Percentiles rank a stretch among this genome's conserved stretches.
These are phyloP conservation scores for Andricus curvator DNA, from an alignment of 2,888 invertebrate genomes.

Conservation along the genomic window DNA sequence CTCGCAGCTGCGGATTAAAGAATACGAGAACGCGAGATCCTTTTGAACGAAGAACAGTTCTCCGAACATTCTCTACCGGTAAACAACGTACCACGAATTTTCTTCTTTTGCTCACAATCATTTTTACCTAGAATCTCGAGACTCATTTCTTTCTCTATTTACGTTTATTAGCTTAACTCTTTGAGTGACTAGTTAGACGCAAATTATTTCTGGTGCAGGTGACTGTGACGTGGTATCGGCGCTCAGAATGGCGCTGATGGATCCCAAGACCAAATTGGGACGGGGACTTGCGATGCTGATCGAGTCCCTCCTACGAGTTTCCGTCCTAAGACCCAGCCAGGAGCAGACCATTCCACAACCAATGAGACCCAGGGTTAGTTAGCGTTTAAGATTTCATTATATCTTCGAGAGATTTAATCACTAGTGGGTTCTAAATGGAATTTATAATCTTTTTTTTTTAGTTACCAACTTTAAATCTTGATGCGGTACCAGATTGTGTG, in stretches of 20 bases:
- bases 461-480: slow-evolving; percentile 73
- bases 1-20: slow-evolving; percentile 29
- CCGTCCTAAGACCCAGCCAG: slow-evolving; percentile 79
- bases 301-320: slow-evolving; percentile 81
- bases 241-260: slow-evolving; percentile 67
- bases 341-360: slow-evolving; percentile 80
- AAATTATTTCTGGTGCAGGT: slow-evolving; percentile 57
- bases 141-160: background rate
- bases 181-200: background rate
- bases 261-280: slow-evolving; percentile 66
- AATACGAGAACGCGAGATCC: slow-evolving; percentile 5
- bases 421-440: background rate
- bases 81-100: slow-evolving; percentile 6
- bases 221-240: slow-evolving; percentile 68
- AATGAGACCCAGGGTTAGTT: slow-evolving; percentile 79
- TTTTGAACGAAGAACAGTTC: slow-evolving; percentile 7
- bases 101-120: background rate
- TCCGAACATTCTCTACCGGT: background rate
- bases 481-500: slow-evolving; percentile 68
- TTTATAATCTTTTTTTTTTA: slow-evolving; percentile 49
- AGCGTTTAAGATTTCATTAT: background rate
- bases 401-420: background rate
- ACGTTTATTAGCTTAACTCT: background rate
- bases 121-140: background rate
- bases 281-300: slow-evolving; percentile 77